Evolutionary conservation across 2,797 vertebrate genomes (phyloP).

Genomic region (Peromyscus eremicus): DNA sequence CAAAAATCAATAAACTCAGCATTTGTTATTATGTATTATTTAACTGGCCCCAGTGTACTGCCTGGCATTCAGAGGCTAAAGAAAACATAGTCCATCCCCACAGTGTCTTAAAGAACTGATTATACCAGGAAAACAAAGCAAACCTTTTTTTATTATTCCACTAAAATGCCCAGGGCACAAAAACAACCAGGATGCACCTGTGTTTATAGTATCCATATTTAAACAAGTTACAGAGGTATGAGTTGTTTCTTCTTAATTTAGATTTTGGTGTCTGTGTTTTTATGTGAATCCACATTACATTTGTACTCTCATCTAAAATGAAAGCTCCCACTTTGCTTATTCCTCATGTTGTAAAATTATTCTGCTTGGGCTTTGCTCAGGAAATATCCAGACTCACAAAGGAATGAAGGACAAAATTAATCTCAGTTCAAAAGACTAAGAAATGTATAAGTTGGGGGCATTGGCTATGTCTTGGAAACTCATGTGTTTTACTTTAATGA

Average conservation of each 20-base stretch:
- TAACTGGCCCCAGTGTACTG: slow-evolving; percentile 59
- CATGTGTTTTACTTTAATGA: not conserved
- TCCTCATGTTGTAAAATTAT: slow-evolving; percentile 47
- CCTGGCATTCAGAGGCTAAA: slow-evolving; percentile 71
- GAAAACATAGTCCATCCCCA: slow-evolving; percentile 59
- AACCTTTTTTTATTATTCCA: slow-evolving; percentile 55
- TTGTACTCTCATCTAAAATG: slow-evolving; percentile 34
- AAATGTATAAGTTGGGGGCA: not conserved
- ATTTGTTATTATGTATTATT: slow-evolving; percentile 85
- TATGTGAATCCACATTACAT: not conserved
- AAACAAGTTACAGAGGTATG: slow-evolving; percentile 62
- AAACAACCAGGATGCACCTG: slow-evolving; percentile 70
- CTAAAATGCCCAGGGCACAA: slow-evolving; percentile 69
- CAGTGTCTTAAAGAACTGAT: slow-evolving; percentile 77
- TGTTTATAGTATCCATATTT: slow-evolving; percentile 70
- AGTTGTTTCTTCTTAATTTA: slow-evolving; percentile 58
- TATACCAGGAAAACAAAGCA: slow-evolving; percentile 72
- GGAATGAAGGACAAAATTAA: slow-evolving; percentile 43
- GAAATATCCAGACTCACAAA: slow-evolving; percentile 34
- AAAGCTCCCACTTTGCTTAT: slow-evolving; percentile 25
- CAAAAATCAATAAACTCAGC: slow-evolving; percentile 80
- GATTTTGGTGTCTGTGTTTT: not conserved
- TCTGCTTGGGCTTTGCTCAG: slow-evolving; percentile 31
- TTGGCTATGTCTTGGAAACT: slow-evolving; percentile 1
- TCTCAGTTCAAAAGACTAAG: slow-evolving; percentile 36